Evolutionary conservation across 2,113 vertebrate species (phyloP), one percentile per base, ranked within the genome.

Genomic region (Ictalurus furcatus): DNA sequence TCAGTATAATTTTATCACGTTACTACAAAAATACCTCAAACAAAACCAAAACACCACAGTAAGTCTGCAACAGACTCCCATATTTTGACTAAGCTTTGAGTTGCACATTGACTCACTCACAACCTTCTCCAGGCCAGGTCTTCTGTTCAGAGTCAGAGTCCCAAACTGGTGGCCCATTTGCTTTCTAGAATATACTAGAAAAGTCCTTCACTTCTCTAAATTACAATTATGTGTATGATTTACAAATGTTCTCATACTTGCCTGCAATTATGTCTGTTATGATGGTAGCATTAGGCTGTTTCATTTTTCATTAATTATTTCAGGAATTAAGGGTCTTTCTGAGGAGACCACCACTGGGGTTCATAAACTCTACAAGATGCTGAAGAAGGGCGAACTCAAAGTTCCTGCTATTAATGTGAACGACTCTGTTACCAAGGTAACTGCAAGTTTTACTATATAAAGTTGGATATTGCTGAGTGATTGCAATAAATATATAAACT

Each of bases 311-410:
- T 81, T 14, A 8, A 28, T 16, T 8, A 2, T 63, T 59, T 61
- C 93, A 99, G 98, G 96, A 87, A 99, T 99, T 92, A 95, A 94
- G 87, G 98, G 98, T 2, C 88, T 99, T 91, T 99, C 98, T 0
- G 98, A 99, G 91, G 98, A 99, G 93, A 99, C 98, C 0, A 99
- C 98, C 0, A 99, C 98, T 8, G 98, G 98, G 0, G 98, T 99
- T 90, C 98, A 99, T 94, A 99, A 99, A 92, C 96, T 99, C 34
- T 99, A 98, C 94, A 99, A 99, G 95, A 99, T 99, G 98, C 89
- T 97, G 92, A 96, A 97, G 84, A 98, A 90, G 0, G 97, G 97
- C 17, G 95, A 97, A 4, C 96, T 99, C 69, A 99, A 99, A 91
- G 94, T 99, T 71, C 97, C 98, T 8, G 97, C 98, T 88, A 99